phyloP scores from a whole-genome alignment of 2,113 vertebrate genomes.

The Pteronura brasiliensis region DNA sequence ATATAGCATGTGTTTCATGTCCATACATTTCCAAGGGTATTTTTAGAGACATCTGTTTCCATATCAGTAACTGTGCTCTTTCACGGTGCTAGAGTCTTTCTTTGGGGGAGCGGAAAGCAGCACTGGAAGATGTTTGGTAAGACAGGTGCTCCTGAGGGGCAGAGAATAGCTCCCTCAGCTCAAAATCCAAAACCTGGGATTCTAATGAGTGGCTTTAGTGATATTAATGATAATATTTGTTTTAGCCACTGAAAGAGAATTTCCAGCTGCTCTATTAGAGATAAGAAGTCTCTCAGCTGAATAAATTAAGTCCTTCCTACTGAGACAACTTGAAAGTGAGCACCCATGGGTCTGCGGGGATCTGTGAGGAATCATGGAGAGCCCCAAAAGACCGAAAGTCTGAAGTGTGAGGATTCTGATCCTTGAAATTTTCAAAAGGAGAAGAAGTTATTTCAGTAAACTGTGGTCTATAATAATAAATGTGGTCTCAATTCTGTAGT shows the following conservation, averaged over 20 bases:
- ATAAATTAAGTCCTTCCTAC: not conserved
- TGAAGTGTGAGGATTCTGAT: not conserved
- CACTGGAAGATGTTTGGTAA: not conserved
- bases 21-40: not conserved
- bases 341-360: not conserved
- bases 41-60: slow-evolving; percentile 51
- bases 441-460: not conserved
- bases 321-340: not conserved
- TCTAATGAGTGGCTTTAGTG: not conserved
- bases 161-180: not conserved
- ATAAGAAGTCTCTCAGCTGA: not conserved
- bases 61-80: not conserved
- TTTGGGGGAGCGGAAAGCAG: not conserved
- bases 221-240: slow-evolving; percentile 10
- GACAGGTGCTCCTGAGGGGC: not conserved
- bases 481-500: not conserved
- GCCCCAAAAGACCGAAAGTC: not conserved
- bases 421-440: not conserved
- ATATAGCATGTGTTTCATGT: not conserved
- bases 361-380: not conserved
- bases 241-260: slow-evolving; percentile 33
- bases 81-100: not conserved
- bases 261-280: not conserved
- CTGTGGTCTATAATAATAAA: not conserved
- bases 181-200: not conserved